A percentile compares a stretch with the other conserved stretches of the same genome.
These are phyloP conservation scores for Ciona savignyi DNA, from an alignment of 23 tunicate species.

Conservation along the genomic window DNA sequence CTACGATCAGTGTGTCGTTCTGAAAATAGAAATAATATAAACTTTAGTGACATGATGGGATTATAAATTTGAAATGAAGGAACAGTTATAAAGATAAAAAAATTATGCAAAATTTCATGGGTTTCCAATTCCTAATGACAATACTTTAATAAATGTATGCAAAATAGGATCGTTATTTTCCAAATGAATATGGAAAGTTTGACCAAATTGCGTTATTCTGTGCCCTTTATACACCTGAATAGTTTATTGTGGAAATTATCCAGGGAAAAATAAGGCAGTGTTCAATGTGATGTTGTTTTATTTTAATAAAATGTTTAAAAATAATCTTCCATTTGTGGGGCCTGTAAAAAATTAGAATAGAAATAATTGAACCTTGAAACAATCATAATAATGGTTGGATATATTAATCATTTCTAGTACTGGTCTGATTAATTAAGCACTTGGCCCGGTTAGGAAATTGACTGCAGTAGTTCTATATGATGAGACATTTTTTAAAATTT, in stretches of 20 bases:
- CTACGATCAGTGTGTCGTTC: slow-evolving; percentile 33
- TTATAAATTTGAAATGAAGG: too few species aligned
- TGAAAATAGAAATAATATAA: not conserved
- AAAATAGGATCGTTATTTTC: too few species aligned
- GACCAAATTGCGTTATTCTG: not conserved
- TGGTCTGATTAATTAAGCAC: too few species aligned
- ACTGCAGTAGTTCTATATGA: too few species aligned
- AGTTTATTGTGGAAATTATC: slow-evolving; percentile 3
- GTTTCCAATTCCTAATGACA: too few species aligned
- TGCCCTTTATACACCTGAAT: slow-evolving; percentile 38
- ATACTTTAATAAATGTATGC: too few species aligned
- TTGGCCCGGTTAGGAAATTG: too few species aligned
- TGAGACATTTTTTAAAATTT: too few species aligned
- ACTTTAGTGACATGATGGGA: not conserved
- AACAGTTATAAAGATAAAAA: too few species aligned
- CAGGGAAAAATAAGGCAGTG: slow-evolving; percentile 40
- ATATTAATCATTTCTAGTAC: too few species aligned
- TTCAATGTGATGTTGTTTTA: not conserved
- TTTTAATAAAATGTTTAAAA: not conserved
- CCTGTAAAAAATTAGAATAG: not conserved
- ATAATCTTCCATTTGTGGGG: slow-evolving; percentile 27
- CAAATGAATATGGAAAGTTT: too few species aligned
- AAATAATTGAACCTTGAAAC: not conserved
- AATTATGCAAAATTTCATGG: too few species aligned
- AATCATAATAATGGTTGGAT: not conserved